phyloP scores from a whole-genome alignment of 2,888 invertebrate species.

The Drosophila colorata region DNA sequence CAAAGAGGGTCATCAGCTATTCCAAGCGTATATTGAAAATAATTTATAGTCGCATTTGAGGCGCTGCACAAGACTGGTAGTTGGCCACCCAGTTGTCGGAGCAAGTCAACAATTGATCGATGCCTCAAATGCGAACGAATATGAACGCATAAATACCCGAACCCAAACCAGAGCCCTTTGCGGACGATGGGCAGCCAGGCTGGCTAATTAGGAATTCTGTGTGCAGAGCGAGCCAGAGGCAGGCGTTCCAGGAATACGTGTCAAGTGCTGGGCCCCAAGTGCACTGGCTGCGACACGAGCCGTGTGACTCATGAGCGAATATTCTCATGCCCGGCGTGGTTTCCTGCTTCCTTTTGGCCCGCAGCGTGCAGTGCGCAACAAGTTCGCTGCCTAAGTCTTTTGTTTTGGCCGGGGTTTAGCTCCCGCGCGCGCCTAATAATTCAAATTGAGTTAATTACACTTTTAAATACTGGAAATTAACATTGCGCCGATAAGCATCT shows the following conservation, averaged over 20 bases:
- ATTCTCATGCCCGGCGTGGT: slow-evolving; percentile 64
- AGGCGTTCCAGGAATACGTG: slow-evolving; percentile 75
- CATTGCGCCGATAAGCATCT: slow-evolving; percentile 75
- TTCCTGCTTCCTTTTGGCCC: slow-evolving; percentile 74
- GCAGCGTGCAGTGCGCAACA: slow-evolving; percentile 24
- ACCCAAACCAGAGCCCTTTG: slow-evolving; percentile 37
- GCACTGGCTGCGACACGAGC: slow-evolving; percentile 58
- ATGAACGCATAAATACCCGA: slow-evolving; percentile 68
- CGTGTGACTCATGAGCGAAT: slow-evolving; percentile 68
- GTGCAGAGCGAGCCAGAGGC: slow-evolving; percentile 44
- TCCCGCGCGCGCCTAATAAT: slow-evolving; percentile 42
- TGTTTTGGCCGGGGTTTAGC: slow-evolving; percentile 41
- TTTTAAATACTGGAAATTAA: slow-evolving; percentile 78
- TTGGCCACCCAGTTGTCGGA: slow-evolving; percentile 60
- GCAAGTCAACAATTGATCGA: slow-evolving; percentile 65
- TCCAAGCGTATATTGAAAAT: slow-evolving; percentile 58
- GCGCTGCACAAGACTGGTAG: slow-evolving; percentile 65
- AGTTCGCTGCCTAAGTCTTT: slow-evolving; percentile 82
- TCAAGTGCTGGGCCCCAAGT: slow-evolving; percentile 53
- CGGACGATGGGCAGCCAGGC: slow-evolving; percentile 1
- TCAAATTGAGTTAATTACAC: slow-evolving; percentile 79
- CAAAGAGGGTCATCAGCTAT: slow-evolving; percentile 55
- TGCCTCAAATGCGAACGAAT: slow-evolving; percentile 51
- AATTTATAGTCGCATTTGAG: slow-evolving; percentile 73
- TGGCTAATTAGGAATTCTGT: slow-evolving; percentile 71